Evolutionary conservation across 2,113 vertebrate species (phyloP), one percentile per base, ranked within the genome.

Genomic region (Antechinus stuartii): DNA sequence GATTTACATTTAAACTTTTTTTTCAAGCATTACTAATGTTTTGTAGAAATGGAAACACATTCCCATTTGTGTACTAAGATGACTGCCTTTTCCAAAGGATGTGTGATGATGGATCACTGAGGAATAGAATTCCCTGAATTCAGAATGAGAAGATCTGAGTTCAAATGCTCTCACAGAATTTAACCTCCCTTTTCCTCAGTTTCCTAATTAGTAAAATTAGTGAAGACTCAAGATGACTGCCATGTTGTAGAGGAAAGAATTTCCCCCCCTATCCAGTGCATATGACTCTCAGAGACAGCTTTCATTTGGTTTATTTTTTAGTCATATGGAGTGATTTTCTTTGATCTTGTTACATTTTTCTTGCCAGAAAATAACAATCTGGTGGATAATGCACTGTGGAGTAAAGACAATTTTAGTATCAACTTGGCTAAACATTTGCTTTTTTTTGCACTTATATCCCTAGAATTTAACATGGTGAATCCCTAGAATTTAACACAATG

Each of bases 1-100:
- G 92, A 96, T 93, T 96, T 26, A 54, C 26, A 84, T 84, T 90
- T 35, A 91, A 94, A 11, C 93, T 52, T 92, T n/a, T 89, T 93
- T 95, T 91, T 53, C 24, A 84, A 92, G 26, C 92, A 55, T 89
- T 7, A 0, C 55, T 57, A 84, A 42, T 92, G 91, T 68, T 54
- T 8, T 1, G 0, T 52, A 52, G 0, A 89, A 53, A 92, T 54
- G 24, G 42, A 46, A 27, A 52, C 2, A 35, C 52, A 49, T 89
- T 94, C 24, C 42, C 42, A 22, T 91, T n/a, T 27, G 52, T 94
- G 19, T 90, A 49, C n/a, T 27, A 50, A 56, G 92, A 50, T 22
- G 61, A 76, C 14, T 68, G 8, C 46, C 47, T 0, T 89, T 93
- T 93, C 84, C 91, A 89, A 92, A 19, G 46, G 52, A 46, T 54